Percentiles rank a stretch among this genome's conserved stretches.
Conservation (phyloP, 2,888 invertebrate species). For the Lasioglossum leucozonium region DNA sequence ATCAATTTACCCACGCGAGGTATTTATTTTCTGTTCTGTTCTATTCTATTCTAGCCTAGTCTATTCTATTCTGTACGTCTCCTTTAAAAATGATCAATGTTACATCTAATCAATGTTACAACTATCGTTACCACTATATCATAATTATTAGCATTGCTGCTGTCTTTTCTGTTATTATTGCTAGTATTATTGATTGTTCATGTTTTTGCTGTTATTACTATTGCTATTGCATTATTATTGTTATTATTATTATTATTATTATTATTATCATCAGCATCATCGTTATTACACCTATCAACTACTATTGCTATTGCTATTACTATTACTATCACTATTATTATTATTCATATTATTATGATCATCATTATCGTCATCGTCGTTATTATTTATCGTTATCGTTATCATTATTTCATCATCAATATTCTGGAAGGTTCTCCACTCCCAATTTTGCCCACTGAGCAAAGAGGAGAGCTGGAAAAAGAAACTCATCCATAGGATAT, state of each 20-base stretch:
- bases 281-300: background rate
- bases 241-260: background rate
- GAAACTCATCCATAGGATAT: constrained; percentile 84
- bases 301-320: background rate
- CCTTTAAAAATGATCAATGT: background rate
- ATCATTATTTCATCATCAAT: constrained; percentile 60
- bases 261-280: background rate
- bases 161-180: background rate
- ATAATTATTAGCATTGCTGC: background rate
- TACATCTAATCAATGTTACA: background rate
- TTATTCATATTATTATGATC: background rate
- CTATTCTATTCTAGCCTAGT: background rate
- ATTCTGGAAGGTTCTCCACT: constrained; percentile 84
- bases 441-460: constrained; percentile 92
- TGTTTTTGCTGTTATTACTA: background rate
- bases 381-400: background rate
- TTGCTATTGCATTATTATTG: background rate
- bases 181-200: background rate
- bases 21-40: constrained; percentile 4
- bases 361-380: background rate
- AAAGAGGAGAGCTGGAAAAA: constrained; percentile 96
- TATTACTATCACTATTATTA: background rate
- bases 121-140: background rate
- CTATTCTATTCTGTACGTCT: background rate
- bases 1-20: constrained; percentile 80